phyloP scores from a whole-genome alignment of 2,888 invertebrate species.

The Anodontia alba region DNA sequence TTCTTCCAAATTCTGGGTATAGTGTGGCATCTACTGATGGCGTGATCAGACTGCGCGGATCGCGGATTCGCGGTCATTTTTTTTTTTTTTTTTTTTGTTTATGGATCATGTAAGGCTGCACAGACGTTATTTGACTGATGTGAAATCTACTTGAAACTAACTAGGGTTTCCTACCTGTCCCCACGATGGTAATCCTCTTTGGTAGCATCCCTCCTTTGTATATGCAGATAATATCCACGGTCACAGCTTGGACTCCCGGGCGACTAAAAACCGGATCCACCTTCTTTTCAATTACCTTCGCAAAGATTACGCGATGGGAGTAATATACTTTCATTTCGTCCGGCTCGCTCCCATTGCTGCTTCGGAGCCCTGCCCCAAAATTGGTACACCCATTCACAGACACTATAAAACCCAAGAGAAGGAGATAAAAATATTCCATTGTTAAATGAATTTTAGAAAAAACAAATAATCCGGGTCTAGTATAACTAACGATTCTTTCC shows the following conservation, averaged over 20 bases:
- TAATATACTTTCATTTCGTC: background rate
- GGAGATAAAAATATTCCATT: background rate
- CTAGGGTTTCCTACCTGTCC: constrained; percentile 7
- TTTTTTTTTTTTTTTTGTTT: too few species aligned
- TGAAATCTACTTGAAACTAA: too few species aligned
- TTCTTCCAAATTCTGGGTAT: too few species aligned
- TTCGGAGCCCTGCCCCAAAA: background rate
- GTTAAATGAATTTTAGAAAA: background rate
- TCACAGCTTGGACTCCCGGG: background rate
- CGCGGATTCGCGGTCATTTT: too few species aligned
- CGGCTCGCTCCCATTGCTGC: too few species aligned
- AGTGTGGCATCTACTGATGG: too few species aligned
- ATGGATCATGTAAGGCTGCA: too few species aligned
- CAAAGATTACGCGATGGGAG: background rate
- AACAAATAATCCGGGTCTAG: background rate
- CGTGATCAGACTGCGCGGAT: too few species aligned
- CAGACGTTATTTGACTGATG: too few species aligned
- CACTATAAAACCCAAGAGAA: background rate
- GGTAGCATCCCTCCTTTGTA: background rate
- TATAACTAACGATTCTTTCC: background rate
- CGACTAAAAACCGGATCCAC: background rate
- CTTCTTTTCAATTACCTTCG: background rate
- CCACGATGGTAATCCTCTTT: background rate
- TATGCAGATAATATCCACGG: background rate
- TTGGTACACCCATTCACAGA: background rate